Percentiles rank a stretch among this genome's conserved stretches.
These are phyloP conservation scores for Amphipyra berbera DNA, from an alignment of 2,888 invertebrate species.

Conservation along the genomic window DNA sequence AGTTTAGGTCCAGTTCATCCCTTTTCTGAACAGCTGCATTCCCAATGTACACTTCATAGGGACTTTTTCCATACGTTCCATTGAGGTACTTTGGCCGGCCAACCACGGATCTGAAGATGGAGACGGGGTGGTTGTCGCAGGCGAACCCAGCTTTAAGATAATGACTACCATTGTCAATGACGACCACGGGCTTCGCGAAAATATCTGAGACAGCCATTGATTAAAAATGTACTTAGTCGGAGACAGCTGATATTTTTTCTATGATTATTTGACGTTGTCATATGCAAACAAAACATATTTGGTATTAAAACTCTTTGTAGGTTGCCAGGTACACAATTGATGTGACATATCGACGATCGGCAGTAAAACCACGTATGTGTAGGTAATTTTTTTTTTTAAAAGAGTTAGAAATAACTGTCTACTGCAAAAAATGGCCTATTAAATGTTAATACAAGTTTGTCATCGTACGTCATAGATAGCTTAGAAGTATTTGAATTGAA, in stretches of 20 bases:
- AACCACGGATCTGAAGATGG: slow-evolving; percentile 78
- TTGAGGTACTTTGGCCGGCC: slow-evolving; percentile 76
- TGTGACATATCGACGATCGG: slow-evolving; percentile 4
- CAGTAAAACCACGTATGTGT: too few relatives aligned
- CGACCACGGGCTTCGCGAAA: slow-evolving; percentile 75
- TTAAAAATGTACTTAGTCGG: too few relatives aligned
- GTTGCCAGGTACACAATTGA: slow-evolving; percentile 29
- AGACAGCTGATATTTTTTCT: too few relatives aligned
- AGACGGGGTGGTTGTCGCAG: slow-evolving; percentile 82
- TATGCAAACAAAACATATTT: not conserved
- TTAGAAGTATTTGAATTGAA: too few relatives aligned
- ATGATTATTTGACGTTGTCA: slow-evolving; percentile 16
- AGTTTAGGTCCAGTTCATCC: slow-evolving; percentile 69
- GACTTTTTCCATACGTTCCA: slow-evolving; percentile 72
- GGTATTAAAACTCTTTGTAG: not conserved
- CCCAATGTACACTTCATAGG: slow-evolving; percentile 78
- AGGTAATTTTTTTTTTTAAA: too few relatives aligned
- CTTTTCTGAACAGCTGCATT: slow-evolving; percentile 68
- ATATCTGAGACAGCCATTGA: too few relatives aligned
- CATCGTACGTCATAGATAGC: too few relatives aligned
- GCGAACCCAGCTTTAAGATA: slow-evolving; percentile 82
- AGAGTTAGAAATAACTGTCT: too few relatives aligned
- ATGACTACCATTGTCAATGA: slow-evolving; percentile 81
- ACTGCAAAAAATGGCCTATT: too few relatives aligned
- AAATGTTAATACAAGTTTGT: too few relatives aligned